These are phyloP conservation scores for Montipora foliosa DNA, from an alignment of 64 coral and sea anemone genomes.

Conservation along the genomic window DNA sequence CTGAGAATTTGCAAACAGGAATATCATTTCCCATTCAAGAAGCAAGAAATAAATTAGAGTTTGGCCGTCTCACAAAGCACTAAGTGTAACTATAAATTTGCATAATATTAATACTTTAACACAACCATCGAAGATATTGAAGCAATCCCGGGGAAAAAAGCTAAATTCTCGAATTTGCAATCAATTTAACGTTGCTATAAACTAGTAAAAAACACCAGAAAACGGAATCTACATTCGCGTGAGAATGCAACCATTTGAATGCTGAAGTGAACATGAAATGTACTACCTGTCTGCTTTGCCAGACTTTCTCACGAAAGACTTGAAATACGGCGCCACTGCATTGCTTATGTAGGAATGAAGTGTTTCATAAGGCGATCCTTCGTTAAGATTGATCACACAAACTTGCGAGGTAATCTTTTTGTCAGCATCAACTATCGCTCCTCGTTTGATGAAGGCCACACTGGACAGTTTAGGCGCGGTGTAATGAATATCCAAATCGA, in stretches of 20 bases:
- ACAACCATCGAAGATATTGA: background rate
- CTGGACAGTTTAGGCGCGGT: constrained; percentile 91
- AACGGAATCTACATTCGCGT: background rate
- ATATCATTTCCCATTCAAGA: too few relatives aligned
- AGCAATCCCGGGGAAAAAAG: background rate
- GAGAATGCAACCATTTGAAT: background rate
- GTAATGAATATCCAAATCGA: constrained; percentile 94
- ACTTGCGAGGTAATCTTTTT: constrained; percentile 96
- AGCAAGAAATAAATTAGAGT: too few relatives aligned
- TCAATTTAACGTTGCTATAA: too few relatives aligned
- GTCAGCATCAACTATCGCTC: constrained; percentile 94
- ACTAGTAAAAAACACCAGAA: background rate
- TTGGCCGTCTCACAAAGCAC: too few relatives aligned
- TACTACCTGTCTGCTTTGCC: constrained; percentile 95
- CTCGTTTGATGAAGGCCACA: constrained; percentile 96
- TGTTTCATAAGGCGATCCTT: constrained; percentile 98
- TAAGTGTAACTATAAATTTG: background rate
- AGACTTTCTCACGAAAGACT: constrained; percentile 97
- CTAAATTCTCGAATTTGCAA: background rate
- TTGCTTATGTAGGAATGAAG: constrained; percentile 98
- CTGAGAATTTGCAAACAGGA: too few relatives aligned
- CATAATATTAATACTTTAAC: background rate
- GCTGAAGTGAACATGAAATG: background rate
- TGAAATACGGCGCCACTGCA: constrained; percentile 97
- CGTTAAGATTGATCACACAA: constrained; percentile 92